Conservation (phyloP, 2,113 vertebrate genomes). For the Petrocephalus zakoni region DNA sequence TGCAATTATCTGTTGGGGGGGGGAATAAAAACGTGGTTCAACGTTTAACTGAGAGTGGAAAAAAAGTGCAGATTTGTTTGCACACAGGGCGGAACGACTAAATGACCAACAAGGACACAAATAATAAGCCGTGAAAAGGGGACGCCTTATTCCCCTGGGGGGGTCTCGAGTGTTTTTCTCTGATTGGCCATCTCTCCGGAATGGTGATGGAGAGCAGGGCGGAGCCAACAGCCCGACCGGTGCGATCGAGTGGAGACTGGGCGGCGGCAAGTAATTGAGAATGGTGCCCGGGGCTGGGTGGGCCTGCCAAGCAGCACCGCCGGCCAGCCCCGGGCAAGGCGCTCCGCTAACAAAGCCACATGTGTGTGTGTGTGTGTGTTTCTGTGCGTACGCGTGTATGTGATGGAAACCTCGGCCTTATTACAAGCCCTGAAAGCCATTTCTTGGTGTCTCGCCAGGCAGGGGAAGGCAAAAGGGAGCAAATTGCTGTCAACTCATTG, state of each 20-base stretch:
- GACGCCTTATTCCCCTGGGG: not conserved
- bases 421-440: conserved; percentile 32
- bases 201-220: not conserved
- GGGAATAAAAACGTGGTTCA: not conserved
- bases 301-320: not conserved
- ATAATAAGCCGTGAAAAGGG: not conserved
- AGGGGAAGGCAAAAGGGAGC: conserved; percentile 31
- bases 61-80: not conserved
- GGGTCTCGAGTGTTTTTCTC: not conserved
- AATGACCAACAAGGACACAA: not conserved
- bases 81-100: not conserved
- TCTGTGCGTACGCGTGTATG: conserved; percentile 11
- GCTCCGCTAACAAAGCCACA: not conserved
- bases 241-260: not conserved
- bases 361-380: conserved; percentile 24
- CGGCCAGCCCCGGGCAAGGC: not conserved
- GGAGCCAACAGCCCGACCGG: not conserved
- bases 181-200: not conserved
- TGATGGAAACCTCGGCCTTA: conserved; percentile 33
- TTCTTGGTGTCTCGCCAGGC: conserved; percentile 36
- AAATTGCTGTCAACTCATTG: conserved; percentile 28
- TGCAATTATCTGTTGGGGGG: not conserved
- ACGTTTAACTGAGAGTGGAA: conserved; percentile 5
- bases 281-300: not conserved
- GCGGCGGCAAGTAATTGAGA: not conserved